Evolutionary conservation across 1,140 invertebrate species (phyloP).

Genomic region (Lucilia cuprina): DNA sequence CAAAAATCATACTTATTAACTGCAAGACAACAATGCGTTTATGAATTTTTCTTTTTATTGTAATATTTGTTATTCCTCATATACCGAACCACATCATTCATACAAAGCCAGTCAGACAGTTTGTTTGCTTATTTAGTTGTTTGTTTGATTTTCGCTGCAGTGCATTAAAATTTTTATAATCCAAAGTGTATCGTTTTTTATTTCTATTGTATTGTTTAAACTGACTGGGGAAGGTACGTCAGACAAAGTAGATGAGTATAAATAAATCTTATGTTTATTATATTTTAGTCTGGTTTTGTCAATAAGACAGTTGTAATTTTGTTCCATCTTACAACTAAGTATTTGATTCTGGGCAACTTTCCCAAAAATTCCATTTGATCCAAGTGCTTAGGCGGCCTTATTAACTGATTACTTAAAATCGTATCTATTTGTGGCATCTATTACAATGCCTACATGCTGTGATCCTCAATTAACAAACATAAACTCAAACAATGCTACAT

Average conservation of each 20-base stretch:
- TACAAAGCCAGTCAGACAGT: background rate
- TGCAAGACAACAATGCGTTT: background rate
- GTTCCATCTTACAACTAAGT: too few relatives aligned
- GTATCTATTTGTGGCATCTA: slow-evolving; percentile 8
- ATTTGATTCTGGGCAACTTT: background rate
- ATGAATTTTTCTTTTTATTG: background rate
- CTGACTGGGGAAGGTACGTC: background rate
- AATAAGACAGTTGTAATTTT: too few relatives aligned
- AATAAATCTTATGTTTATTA: too few relatives aligned
- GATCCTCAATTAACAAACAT: background rate
- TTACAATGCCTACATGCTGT: slow-evolving; percentile 12
- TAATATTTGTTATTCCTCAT: background rate
- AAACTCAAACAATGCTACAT: background rate
- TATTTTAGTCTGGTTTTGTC: too few relatives aligned
- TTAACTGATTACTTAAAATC: background rate
- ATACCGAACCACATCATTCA: background rate
- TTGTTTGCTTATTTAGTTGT: background rate
- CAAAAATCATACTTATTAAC: background rate
- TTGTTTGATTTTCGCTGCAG: background rate
- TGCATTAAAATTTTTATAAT: background rate
- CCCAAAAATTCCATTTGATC: background rate
- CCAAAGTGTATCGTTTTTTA: background rate
- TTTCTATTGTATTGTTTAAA: background rate
- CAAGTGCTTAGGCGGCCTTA: background rate
- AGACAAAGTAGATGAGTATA: too few relatives aligned